Percentiles rank a stretch among this genome's conserved stretches.
phyloP scores from a whole-genome alignment of 2,888 invertebrate genomes.

The Chesias legatella region DNA sequence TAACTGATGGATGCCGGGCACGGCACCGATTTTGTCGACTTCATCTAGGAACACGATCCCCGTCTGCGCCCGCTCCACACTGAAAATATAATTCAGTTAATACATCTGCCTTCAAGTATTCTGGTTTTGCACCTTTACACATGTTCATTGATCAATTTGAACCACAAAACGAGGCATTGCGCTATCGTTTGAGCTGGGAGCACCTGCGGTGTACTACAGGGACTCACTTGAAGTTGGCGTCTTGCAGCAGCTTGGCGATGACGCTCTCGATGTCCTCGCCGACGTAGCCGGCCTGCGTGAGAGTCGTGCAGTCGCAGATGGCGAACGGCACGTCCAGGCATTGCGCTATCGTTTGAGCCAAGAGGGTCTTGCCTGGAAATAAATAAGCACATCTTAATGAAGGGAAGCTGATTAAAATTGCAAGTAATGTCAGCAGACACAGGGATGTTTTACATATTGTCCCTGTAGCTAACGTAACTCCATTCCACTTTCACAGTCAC shows the following conservation, averaged over 20 bases:
- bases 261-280: slow-evolving; percentile 99
- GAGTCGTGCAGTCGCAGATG: slow-evolving; percentile 98
- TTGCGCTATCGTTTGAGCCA: slow-evolving; percentile 98
- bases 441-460: no score
- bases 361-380: slow-evolving; percentile 91
- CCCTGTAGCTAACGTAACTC: no score
- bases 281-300: slow-evolving; percentile 98
- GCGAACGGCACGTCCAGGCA: slow-evolving; percentile 99
- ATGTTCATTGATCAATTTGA: slow-evolving; percentile 53
- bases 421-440: no score
- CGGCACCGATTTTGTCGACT: slow-evolving; percentile 99
- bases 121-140: no score
- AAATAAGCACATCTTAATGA: no score
- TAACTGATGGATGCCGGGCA: slow-evolving; percentile 93
- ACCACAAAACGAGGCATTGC: slow-evolving; percentile 98
- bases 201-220: no score
- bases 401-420: no score
- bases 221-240: slow-evolving; percentile 92
- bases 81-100: slow-evolving; percentile 46
- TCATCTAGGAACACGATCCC: slow-evolving; percentile 99
- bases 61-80: slow-evolving; percentile 98
- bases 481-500: no score
- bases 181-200: slow-evolving; percentile 98
- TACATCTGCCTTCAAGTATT: no score
- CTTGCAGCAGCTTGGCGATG: slow-evolving; percentile 96